These are phyloP conservation scores for Cynodonichthys magdalenae DNA, from an alignment of 2,797 vertebrate genomes.

Conservation along the genomic window DNA sequence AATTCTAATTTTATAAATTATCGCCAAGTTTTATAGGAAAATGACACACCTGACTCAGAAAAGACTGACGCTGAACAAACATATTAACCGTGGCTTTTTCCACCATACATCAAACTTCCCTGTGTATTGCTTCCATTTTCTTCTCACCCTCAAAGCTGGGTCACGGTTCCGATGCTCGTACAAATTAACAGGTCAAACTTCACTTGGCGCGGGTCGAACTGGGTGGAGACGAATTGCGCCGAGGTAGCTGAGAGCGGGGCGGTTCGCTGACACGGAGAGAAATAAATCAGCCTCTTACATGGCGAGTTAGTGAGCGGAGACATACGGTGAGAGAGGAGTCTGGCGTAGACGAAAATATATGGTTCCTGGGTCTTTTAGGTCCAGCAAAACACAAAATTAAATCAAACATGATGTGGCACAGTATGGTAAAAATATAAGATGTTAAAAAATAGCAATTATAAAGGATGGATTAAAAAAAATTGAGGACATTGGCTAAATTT, in stretches of 20 bases:
- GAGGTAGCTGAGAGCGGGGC: slow-evolving; percentile 9
- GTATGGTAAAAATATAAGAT: no score
- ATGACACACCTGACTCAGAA: no score
- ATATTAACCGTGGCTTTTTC: no score
- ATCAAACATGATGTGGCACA: slow-evolving; percentile 1
- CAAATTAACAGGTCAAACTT: slow-evolving; percentile 16
- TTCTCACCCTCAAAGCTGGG: no score
- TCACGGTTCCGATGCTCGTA: background rate
- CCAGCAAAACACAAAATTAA: slow-evolving; percentile 15
- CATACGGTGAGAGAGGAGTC: slow-evolving; percentile 39
- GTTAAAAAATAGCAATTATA: no score
- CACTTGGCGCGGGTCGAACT: background rate
- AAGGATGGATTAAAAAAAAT: no score
- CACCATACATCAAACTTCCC: no score
- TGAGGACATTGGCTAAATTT: no score
- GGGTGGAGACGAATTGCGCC: background rate
- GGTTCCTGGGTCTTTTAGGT: slow-evolving; percentile 21
- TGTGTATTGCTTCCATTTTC: no score
- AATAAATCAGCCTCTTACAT: slow-evolving; percentile 58
- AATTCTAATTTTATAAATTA: no score
- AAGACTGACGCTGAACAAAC: no score
- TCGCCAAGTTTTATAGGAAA: no score
- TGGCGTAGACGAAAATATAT: slow-evolving; percentile 54
- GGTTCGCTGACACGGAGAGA: slow-evolving; percentile 54
- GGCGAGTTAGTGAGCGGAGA: slow-evolving; percentile 50